Evolutionary conservation across 2,888 invertebrate genomes (phyloP).

Genomic region (Lepeophtheirus nordmannii): DNA sequence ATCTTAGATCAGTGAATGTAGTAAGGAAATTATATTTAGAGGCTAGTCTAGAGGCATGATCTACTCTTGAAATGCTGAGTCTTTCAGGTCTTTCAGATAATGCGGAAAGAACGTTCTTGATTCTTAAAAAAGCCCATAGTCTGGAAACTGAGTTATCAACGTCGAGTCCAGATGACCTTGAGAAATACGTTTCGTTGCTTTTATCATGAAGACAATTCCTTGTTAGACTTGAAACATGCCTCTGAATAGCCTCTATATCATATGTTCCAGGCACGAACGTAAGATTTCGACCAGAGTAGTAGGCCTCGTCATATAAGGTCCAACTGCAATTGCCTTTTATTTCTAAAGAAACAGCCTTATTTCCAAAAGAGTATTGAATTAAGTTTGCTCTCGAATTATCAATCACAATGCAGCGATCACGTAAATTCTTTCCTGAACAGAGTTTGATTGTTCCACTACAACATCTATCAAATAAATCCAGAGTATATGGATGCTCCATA

Average conservation of each 20-base stretch:
- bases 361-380: background rate
- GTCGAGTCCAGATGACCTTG: background rate
- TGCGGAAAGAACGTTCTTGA: conserved; percentile 6
- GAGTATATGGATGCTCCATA: background rate
- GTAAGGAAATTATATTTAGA: conserved; percentile 11
- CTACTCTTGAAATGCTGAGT: background rate
- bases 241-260: conserved; percentile 3
- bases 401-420: conserved; percentile 1
- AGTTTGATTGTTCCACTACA: conserved; percentile 6
- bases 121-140: conserved; percentile 10
- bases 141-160: background rate
- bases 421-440: background rate
- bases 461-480: background rate
- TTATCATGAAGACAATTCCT: background rate
- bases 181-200: background rate
- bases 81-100: conserved; percentile 3
- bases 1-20: conserved; percentile 8
- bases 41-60: background rate
- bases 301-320: background rate
- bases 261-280: conserved; percentile 5
- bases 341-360: conserved; percentile 12
- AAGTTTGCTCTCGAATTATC: background rate
- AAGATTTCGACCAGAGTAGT: conserved; percentile 9
- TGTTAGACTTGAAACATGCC: background rate
- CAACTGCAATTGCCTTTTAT: conserved; percentile 12